Percentiles rank a stretch among this genome's conserved stretches.
Evolutionary conservation across 1,140 invertebrate species (phyloP).

Genomic region (Pectinophora gossypiella): DNA sequence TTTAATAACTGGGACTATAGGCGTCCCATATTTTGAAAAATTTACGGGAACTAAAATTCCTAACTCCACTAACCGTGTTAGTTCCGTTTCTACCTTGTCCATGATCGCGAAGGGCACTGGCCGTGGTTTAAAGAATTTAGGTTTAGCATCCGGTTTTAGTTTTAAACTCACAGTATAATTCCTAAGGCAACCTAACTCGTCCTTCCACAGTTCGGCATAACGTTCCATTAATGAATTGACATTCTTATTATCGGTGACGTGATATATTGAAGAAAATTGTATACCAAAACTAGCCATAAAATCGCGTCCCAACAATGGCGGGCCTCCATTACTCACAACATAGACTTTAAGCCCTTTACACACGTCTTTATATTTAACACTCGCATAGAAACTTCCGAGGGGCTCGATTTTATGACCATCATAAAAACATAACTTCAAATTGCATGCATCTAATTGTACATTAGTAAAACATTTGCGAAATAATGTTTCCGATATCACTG

Average conservation of each 20-base stretch:
- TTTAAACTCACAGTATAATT: constrained; percentile 26
- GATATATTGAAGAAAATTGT: background rate
- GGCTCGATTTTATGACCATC: background rate
- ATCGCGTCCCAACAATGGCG: constrained; percentile 29
- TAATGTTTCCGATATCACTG: constrained; percentile 2
- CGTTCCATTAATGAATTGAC: constrained; percentile 7
- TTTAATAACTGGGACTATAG: constrained; percentile 33
- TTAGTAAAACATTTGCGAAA: background rate
- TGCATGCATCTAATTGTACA: background rate
- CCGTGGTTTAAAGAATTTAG: constrained; percentile 31
- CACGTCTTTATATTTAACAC: background rate
- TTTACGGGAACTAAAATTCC: constrained; percentile 23
- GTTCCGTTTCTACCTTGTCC: constrained; percentile 17
- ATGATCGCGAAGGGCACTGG: constrained; percentile 23
- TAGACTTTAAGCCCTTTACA: background rate
- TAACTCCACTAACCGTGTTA: constrained; percentile 19
- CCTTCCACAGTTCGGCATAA: constrained; percentile 18
- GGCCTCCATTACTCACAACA: constrained; percentile 14
- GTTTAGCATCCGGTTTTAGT: constrained; percentile 16
- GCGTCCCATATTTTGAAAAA: constrained; percentile 21
- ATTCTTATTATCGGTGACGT: background rate
- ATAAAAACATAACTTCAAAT: background rate
- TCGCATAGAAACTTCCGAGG: background rate
- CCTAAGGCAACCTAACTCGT: constrained; percentile 31
- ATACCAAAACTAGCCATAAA: constrained; percentile 29